These are phyloP conservation scores for Ambastaia sidthimunki DNA, from an alignment of 2,797 vertebrate species.

Conservation along the genomic window DNA sequence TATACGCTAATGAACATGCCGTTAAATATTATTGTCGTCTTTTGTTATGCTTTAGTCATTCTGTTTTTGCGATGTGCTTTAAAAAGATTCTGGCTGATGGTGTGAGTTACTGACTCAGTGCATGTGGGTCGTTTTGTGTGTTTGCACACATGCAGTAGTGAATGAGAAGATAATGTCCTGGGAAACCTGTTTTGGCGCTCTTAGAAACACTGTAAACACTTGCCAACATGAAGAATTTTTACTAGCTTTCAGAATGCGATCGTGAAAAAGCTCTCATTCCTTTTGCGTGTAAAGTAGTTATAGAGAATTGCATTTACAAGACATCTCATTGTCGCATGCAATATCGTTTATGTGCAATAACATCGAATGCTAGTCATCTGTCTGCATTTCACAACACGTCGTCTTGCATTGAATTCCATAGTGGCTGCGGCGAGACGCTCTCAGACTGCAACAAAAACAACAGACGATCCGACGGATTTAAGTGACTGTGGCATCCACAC, in stretches of 20 bases:
- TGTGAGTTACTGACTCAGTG: background rate
- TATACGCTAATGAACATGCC: background rate
- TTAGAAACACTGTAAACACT: background rate
- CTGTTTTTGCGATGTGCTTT: conserved; percentile 5
- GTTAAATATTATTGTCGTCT: conserved; percentile 7
- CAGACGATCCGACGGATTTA: background rate
- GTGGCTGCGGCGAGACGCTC: background rate
- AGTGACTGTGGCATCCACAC: conserved; percentile 1
- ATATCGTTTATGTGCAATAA: background rate
- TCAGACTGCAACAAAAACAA: background rate
- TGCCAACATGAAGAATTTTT: conserved; percentile 14
- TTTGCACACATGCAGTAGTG: background rate
- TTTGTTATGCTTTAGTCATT: background rate
- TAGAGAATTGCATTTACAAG: background rate
- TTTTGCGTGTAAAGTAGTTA: background rate
- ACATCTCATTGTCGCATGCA: background rate
- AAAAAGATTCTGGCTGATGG: background rate
- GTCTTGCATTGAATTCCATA: background rate
- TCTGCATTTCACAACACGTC: background rate
- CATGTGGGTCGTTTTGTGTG: background rate
- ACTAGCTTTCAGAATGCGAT: background rate
- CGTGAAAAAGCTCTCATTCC: conserved; percentile 4
- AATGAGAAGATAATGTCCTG: background rate
- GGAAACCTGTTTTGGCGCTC: conserved; percentile 10
- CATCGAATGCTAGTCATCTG: background rate